Evolutionary conservation across 1,140 invertebrate genomes (phyloP).

Genomic region (Notospermus geniculatus): DNA sequence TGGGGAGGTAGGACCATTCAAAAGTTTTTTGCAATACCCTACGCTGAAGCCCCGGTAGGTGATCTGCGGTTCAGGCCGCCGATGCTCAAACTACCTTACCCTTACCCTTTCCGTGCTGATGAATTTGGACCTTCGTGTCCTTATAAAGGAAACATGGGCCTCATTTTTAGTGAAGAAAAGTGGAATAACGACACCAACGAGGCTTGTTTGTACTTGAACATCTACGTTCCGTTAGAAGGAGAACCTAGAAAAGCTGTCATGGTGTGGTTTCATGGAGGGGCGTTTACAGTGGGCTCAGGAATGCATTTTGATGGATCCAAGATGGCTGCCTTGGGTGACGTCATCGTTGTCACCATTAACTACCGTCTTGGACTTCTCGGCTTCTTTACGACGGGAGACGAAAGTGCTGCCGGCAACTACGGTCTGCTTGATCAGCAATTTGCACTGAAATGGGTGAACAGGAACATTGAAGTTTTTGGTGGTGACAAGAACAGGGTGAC

Average conservation of each 20-base stretch:
- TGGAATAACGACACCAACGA: constrained; percentile 49
- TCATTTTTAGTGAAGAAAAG: too few species aligned
- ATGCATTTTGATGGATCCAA: constrained; percentile 39
- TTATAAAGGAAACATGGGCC: background rate
- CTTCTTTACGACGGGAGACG: constrained; percentile 61
- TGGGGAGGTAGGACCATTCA: constrained; percentile 61
- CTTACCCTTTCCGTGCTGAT: constrained; percentile 19
- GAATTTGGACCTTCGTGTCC: constrained; percentile 61
- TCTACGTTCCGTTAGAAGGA: constrained; percentile 11
- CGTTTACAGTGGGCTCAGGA: constrained; percentile 22
- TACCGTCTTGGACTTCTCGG: constrained; percentile 57
- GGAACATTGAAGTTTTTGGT: constrained; percentile 29
- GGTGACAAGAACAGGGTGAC: constrained; percentile 30
- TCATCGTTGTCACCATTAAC: constrained; percentile 59
- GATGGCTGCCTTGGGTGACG: constrained; percentile 45
- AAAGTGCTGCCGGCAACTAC: constrained; percentile 25
- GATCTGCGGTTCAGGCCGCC: constrained; percentile 84
- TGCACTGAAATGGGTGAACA: constrained; percentile 58
- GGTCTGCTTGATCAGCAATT: constrained; percentile 39
- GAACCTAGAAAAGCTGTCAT: constrained; percentile 19
- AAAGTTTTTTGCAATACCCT: constrained; percentile 84
- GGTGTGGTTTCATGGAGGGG: constrained; percentile 31
- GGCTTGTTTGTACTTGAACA: too few species aligned
- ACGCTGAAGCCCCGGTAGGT: constrained; percentile 85
- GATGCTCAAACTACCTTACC: constrained; percentile 57